Percentiles rank a stretch among this genome's conserved stretches.
phyloP scores from a whole-genome alignment of 2,113 vertebrate genomes.

The Heteronetta atricapilla region DNA sequence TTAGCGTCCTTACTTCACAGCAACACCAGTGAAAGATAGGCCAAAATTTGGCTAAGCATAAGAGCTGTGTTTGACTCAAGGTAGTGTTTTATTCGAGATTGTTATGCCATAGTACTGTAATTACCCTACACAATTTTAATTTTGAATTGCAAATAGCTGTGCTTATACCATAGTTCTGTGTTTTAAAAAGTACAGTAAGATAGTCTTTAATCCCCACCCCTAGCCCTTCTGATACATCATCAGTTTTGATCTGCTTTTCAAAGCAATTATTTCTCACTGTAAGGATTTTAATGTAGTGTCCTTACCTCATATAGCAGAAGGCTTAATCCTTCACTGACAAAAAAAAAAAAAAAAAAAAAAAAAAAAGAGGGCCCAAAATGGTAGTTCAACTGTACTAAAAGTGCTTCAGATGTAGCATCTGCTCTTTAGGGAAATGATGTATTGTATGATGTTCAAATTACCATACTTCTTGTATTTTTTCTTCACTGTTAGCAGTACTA shows the following conservation, averaged over 20 bases:
- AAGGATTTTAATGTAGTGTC: conserved; percentile 1
- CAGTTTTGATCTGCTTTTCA: conserved; percentile 22
- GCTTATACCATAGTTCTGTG: conserved; percentile 38
- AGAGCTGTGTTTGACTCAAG: conserved; percentile 1
- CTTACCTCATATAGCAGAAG: neutral
- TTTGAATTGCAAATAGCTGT: conserved; percentile 45
- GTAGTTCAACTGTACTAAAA: neutral
- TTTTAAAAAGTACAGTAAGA: conserved; percentile 50
- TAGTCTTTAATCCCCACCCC: neutral
- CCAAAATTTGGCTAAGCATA: neutral
- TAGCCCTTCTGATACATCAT: conserved; percentile 1
- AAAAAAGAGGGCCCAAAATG: neutral
- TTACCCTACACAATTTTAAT: conserved; percentile 37
- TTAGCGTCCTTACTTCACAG: neutral
- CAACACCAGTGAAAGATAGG: neutral
- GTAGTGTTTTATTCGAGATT: conserved; percentile 30
- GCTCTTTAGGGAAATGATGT: neutral
- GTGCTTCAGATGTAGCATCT: neutral
- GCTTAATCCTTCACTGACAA: neutral
- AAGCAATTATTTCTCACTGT: conserved; percentile 24
- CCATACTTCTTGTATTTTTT: neutral
- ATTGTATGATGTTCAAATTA: conserved; percentile 7
- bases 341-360: neutral
- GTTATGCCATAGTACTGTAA: conserved; percentile 19
- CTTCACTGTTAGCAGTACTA: neutral